Percentiles rank a stretch among this genome's conserved stretches.
Conservation (phyloP, 2,113 vertebrate species). For the Hemiprocne comata region DNA sequence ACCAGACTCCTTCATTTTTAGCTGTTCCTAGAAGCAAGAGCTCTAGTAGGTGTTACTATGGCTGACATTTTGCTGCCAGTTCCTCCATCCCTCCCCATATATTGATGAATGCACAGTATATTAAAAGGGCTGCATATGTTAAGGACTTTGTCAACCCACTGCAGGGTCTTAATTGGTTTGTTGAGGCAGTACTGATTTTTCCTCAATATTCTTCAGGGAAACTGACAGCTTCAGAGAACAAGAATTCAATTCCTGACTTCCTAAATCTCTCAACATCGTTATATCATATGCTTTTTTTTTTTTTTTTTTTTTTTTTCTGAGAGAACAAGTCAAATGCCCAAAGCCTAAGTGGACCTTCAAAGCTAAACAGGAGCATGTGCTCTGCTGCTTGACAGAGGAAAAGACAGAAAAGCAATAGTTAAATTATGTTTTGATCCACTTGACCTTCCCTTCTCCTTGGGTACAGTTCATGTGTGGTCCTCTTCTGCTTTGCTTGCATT, state of each 20-base stretch:
- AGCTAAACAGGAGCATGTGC: background rate
- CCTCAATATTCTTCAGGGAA: background rate
- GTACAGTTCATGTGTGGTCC: background rate
- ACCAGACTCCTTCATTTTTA: slow-evolving; percentile 47
- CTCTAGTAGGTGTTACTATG: slow-evolving; percentile 44
- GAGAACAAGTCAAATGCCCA: background rate
- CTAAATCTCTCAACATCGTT: background rate
- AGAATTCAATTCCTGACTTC: background rate
- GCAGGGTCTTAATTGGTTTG: background rate
- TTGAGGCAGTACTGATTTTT: background rate
- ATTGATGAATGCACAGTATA: background rate
- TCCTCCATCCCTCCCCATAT: background rate
- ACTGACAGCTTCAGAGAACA: background rate
- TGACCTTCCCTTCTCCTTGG: background rate
- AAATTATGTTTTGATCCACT: background rate
- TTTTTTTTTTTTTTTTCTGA: background rate
- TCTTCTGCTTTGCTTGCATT: background rate
- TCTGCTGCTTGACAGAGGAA: background rate
- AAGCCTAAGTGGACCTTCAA: background rate
- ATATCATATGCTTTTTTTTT: background rate
- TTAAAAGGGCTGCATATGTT: background rate
- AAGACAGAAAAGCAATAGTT: background rate
- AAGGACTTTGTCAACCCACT: background rate
- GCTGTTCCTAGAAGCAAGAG: slow-evolving; percentile 31
- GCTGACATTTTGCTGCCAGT: slow-evolving; percentile 30